A percentile compares a stretch with the other conserved stretches of the same genome.
Conservation (phyloP, 2,888 invertebrate genomes). For the Conchocele bisecta region DNA sequence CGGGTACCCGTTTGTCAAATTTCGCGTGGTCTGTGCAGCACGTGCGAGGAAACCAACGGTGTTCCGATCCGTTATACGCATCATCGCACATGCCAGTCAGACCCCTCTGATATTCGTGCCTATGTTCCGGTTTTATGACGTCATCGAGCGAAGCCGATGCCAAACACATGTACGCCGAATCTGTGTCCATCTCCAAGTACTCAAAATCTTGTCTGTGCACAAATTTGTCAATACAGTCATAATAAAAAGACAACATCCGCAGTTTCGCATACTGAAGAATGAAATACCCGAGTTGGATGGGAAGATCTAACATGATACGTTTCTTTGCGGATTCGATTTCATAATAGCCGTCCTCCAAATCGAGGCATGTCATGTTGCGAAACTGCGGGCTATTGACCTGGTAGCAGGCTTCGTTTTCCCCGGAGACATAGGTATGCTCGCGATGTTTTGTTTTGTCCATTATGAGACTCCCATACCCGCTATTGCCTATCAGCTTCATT, state of each 20-base stretch:
- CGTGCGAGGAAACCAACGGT: too few species aligned
- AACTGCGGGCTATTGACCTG: conserved; percentile 15
- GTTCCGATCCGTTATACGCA: too few species aligned
- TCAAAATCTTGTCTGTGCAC: conserved; percentile 27
- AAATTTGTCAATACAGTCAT: conserved; percentile 23
- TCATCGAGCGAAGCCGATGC: too few species aligned
- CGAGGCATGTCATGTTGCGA: conserved; percentile 2
- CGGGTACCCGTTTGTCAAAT: too few species aligned
- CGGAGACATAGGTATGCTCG: too few species aligned
- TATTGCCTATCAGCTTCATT: neutral
- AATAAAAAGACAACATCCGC: conserved; percentile 32
- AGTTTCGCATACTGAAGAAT: conserved; percentile 52
- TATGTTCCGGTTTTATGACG: too few species aligned
- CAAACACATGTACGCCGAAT: conserved; percentile 29
- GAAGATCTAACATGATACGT: conserved; percentile 22
- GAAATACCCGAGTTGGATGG: conserved; percentile 41
- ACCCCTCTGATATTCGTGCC: too few species aligned
- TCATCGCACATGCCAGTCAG: too few species aligned
- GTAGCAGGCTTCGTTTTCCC: conserved; percentile 1
- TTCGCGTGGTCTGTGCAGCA: too few species aligned
- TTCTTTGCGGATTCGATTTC: conserved; percentile 32
- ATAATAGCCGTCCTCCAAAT: conserved; percentile 18
- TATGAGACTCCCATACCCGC: conserved; percentile 26
- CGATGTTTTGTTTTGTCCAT: conserved; percentile 25
- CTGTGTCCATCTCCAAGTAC: conserved; percentile 56